Evolutionary conservation across 1,140 invertebrate species (phyloP).

Genomic region (Luehdorfia chinensis): DNA sequence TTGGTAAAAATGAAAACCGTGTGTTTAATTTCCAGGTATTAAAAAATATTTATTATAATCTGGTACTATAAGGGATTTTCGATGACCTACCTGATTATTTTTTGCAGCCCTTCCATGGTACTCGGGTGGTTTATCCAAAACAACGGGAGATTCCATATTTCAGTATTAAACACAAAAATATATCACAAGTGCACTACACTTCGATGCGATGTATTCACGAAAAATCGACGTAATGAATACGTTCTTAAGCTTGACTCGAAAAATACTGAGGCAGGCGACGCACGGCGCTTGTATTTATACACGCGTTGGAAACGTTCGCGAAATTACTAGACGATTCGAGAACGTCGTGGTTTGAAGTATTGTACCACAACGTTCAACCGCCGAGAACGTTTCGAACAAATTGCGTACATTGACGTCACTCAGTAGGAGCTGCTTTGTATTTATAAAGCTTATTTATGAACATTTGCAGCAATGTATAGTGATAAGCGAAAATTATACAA

Average conservation of each 20-base stretch:
- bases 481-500: background rate
- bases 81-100: slow-evolving; percentile 56
- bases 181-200: slow-evolving; percentile 61
- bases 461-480: slow-evolving; percentile 1
- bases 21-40: no score
- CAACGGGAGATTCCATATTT: slow-evolving; percentile 68
- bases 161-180: slow-evolving; percentile 51
- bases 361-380: background rate
- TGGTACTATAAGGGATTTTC: no score
- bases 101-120: slow-evolving; percentile 44
- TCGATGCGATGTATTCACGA: slow-evolving; percentile 25
- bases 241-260: slow-evolving; percentile 37
- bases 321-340: slow-evolving; percentile 41
- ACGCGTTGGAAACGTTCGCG: slow-evolving; percentile 18
- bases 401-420: background rate
- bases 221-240: slow-evolving; percentile 20
- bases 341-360: slow-evolving; percentile 4
- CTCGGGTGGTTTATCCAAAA: slow-evolving; percentile 67
- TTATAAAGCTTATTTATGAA: background rate
- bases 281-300: slow-evolving; percentile 49
- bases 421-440: background rate
- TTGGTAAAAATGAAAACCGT: no score
- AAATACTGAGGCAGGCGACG: slow-evolving; percentile 46
- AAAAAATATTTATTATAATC: no score
- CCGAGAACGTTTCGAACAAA: background rate